phyloP scores from a whole-genome alignment of 2,888 invertebrate genomes.

The Nasonovia ribisnigri region DNA sequence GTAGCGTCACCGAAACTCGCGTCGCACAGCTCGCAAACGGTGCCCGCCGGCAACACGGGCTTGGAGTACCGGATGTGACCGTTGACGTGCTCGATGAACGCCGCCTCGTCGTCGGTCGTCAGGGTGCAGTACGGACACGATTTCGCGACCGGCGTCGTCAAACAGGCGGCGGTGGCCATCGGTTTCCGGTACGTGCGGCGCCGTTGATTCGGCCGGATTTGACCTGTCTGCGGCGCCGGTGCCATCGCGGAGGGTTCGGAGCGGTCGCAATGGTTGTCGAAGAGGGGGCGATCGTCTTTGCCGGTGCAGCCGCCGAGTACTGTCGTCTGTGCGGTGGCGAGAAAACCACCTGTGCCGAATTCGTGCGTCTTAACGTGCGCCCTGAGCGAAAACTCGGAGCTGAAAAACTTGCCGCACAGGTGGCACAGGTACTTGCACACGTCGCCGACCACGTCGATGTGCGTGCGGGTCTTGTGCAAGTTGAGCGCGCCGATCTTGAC shows the following conservation, averaged over 20 bases:
- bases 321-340: too few relatives aligned
- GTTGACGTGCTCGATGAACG: constrained; percentile 5
- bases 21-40: constrained; percentile 48
- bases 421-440: constrained; percentile 64
- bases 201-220: background rate
- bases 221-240: background rate
- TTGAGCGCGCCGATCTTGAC: constrained; percentile 53
- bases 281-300: background rate
- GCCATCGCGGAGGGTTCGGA: background rate
- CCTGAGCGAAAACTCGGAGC: constrained; percentile 57
- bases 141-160: background rate
- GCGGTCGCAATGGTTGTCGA: background rate
- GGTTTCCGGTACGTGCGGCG: background rate
- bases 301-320: background rate
- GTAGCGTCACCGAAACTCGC: background rate
- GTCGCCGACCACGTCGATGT: constrained; percentile 57
- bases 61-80: background rate
- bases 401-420: constrained; percentile 65
- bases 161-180: background rate
- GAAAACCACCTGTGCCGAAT: background rate
- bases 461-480: constrained; percentile 56
- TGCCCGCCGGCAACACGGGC: background rate
- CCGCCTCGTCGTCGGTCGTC: background rate
- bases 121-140: background rate
- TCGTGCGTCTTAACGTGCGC: constrained; percentile 59